Conservation (phyloP, 2,113 vertebrate genomes). For the Montifringilla adamsi region DNA sequence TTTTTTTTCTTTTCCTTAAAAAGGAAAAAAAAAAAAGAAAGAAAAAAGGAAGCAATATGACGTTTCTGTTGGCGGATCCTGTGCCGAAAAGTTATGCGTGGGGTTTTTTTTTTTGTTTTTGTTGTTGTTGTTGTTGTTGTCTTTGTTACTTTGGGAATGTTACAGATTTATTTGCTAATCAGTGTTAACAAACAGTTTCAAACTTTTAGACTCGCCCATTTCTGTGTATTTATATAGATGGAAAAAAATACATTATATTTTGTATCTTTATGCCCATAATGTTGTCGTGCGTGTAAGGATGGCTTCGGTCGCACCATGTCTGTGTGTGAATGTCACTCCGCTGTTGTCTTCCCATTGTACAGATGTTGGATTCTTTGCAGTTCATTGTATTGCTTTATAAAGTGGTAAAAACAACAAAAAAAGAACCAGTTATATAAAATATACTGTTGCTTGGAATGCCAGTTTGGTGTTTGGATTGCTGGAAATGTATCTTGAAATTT, state of each 20-base stretch:
- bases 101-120: not conserved
- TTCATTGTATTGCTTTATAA: conserved; percentile 93
- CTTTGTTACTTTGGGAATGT: conserved; percentile 20
- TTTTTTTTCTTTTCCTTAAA: not conserved
- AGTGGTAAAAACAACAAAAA: conserved; percentile 81
- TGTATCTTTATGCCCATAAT: conserved; percentile 75
- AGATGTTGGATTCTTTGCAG: conserved; percentile 80
- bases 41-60: conserved; percentile 31
- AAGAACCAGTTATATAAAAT: conserved; percentile 65
- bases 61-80: not conserved
- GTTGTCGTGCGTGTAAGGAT: conserved; percentile 63
- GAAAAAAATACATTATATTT: conserved; percentile 78
- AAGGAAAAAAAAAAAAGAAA: not conserved
- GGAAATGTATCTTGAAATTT: conserved; percentile 16
- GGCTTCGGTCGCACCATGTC: conserved; percentile 41
- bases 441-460: conserved; percentile 76
- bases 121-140: not conserved
- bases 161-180: conserved; percentile 59
- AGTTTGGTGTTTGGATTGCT: conserved; percentile 50
- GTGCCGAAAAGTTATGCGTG: not conserved
- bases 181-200: conserved; percentile 60
- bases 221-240: conserved; percentile 83
- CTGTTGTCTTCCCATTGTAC: conserved; percentile 77
- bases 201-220: conserved; percentile 11
- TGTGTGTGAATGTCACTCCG: conserved; percentile 79